Evolutionary conservation across 2,888 invertebrate genomes (phyloP).

Genomic region (Drosophila ochracea): DNA sequence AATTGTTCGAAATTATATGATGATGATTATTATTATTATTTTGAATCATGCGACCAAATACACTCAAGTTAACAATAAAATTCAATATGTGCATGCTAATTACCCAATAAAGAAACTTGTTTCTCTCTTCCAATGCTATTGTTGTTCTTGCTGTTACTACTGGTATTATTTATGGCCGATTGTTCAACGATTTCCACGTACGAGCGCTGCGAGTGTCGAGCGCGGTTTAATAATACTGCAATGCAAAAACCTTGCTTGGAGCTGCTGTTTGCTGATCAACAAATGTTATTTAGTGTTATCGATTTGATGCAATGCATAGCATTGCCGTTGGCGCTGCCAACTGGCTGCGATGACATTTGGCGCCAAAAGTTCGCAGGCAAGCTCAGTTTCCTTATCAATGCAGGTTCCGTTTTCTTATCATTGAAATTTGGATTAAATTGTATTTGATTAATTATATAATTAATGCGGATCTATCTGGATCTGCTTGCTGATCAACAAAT

Average conservation of each 20-base stretch:
- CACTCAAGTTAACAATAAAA: slow-evolving; percentile 33
- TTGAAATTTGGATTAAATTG: too few relatives aligned
- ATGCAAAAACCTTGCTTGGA: slow-evolving; percentile 20
- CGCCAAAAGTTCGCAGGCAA: not conserved
- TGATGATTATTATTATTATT: slow-evolving; percentile 17
- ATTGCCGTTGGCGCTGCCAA: slow-evolving; percentile 23
- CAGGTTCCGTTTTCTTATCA: not conserved
- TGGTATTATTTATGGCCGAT: slow-evolving; percentile 26
- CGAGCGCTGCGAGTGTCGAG: slow-evolving; percentile 13
- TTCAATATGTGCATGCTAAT: slow-evolving; percentile 70
- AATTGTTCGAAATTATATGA: slow-evolving; percentile 22
- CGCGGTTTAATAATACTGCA: slow-evolving; percentile 24
- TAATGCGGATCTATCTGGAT: too few relatives aligned
- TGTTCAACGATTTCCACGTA: slow-evolving; percentile 13
- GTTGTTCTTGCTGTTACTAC: slow-evolving; percentile 15
- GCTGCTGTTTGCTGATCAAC: slow-evolving; percentile 34
- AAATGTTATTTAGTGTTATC: slow-evolving; percentile 39
- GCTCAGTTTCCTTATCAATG: not conserved
- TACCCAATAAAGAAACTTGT: slow-evolving; percentile 66
- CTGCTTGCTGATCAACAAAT: too few relatives aligned
- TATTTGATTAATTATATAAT: too few relatives aligned
- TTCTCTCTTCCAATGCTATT: slow-evolving; percentile 38
- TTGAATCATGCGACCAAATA: slow-evolving; percentile 52
- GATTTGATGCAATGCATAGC: slow-evolving; percentile 27
- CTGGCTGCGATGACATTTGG: not conserved